Conservation (phyloP, 2,113 vertebrate species). For the Megaleporinus macrocephalus region DNA sequence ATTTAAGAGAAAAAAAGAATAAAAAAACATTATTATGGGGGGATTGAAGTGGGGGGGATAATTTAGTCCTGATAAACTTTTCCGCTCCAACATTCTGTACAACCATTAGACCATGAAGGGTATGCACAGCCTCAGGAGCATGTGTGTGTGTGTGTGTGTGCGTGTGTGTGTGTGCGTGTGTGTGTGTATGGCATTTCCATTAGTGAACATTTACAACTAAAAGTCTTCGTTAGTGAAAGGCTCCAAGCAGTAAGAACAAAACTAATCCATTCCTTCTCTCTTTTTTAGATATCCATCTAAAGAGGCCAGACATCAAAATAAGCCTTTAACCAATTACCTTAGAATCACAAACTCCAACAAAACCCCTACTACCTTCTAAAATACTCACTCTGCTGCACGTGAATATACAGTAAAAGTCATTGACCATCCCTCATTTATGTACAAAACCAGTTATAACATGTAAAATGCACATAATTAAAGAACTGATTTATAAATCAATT, state of each 20-base stretch:
- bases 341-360: not conserved
- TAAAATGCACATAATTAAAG: too few species aligned
- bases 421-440: too few species aligned
- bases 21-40: conserved; percentile 37
- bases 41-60: conserved; percentile 55
- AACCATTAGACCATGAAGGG: conserved; percentile 62
- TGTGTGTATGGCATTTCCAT: conserved; percentile 43
- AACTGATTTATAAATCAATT: too few species aligned
- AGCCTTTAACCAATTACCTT: conserved; percentile 47
- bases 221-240: conserved; percentile 52
- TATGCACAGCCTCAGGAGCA: conserved; percentile 55
- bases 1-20: conserved; percentile 56
- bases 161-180: conserved; percentile 16
- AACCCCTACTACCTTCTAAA: not conserved
- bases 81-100: conserved; percentile 65
- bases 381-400: not conserved
- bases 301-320: conserved; percentile 38
- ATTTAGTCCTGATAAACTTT: conserved; percentile 68
- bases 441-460: too few species aligned
- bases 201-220: conserved; percentile 47
- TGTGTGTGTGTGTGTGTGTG: conserved; percentile 12
- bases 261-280: not conserved
- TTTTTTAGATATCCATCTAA: conserved; percentile 29
- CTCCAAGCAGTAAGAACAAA: not conserved
- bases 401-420: too few species aligned